Conservation (phyloP, 2,113 vertebrate species). For the Tragelaphus imberbis region DNA sequence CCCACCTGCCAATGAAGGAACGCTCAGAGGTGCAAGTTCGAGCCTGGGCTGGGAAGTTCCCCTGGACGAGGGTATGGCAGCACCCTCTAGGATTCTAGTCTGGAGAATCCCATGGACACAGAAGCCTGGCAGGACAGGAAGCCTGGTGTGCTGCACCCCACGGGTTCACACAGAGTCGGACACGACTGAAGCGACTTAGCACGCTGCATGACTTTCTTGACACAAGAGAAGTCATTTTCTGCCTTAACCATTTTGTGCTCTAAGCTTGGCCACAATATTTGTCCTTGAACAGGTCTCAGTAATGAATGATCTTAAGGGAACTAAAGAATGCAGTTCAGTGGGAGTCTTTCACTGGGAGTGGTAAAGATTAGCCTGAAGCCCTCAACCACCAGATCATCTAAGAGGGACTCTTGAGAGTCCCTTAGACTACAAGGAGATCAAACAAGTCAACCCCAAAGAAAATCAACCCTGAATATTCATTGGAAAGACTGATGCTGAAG, state of each 20-base stretch:
- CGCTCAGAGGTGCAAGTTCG: not conserved
- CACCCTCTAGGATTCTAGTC: not conserved
- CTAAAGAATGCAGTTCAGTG: not conserved
- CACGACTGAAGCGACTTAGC: fast-evolving
- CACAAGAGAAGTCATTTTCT: not conserved
- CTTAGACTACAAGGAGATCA: not conserved
- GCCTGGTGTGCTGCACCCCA: not conserved
- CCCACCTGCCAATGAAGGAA: not conserved
- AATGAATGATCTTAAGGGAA: not conserved
- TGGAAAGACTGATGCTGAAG: not conserved
- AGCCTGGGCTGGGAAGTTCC: not conserved
- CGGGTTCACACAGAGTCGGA: not conserved
- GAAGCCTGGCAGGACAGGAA: not conserved
- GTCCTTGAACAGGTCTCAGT: not conserved
- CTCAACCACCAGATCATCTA: not conserved
- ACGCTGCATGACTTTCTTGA: not conserved
- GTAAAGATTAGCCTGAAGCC: not conserved
- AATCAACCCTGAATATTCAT: not conserved
- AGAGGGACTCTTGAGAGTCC: not conserved
- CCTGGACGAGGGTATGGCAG: not conserved
- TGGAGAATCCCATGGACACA: not conserved
- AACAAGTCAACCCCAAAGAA: no score
- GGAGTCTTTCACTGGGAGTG: not conserved
- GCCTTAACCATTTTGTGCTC: not conserved
- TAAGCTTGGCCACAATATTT: not conserved